Evolutionary conservation across 1,140 invertebrate species (phyloP), one percentile per base, ranked within the genome.

Genomic region (Drosophila auraria): DNA sequence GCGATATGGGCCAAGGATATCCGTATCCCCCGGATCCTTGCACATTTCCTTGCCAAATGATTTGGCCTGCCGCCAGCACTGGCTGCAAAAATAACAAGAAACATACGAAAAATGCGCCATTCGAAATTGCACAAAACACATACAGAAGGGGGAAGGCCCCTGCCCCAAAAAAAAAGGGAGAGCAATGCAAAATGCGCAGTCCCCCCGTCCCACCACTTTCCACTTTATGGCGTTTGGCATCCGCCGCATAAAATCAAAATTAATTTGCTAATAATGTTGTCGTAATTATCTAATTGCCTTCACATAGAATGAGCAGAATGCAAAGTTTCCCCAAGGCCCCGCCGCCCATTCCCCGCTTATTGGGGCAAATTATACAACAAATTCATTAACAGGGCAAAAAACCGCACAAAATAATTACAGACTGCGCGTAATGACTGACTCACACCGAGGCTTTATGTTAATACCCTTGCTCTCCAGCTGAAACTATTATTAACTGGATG

Each of bases 191-290:
- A 63, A 64, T 44, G 42, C 33, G 30, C 23, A 49, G n/a, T 40
- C 45, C 45, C 30, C 65, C 2, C 25, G 20, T 20, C 20, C 20
- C 20, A 20, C 1, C 27, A 6, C 11, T 56, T 25, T 6, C 27
- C 38, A 5, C 38, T 38, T 68, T 60, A 23, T 70, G 63, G 64
- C 44, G 38, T 74, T 66, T 59, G 50, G 74, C 72, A 76, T 49
- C 40, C 25, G 72, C 54, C 49, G 62, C 78, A 80, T 75, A 75
- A 80, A 80, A 80, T 80, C 78, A 80, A 80, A 80, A 75, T 80
- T 80, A 80, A 80, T 80, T 80, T 80, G 78, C 78, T 80, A 80
- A 80, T 80, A 80, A 80, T 80, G 78, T 75, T 80, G 77, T 74
- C 62, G 78, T 80, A 80, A 80, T 80, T 80, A 80, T 74, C 78